Evolutionary conservation across 2,113 vertebrate species (phyloP).

Genomic region (Lepus timidus): DNA sequence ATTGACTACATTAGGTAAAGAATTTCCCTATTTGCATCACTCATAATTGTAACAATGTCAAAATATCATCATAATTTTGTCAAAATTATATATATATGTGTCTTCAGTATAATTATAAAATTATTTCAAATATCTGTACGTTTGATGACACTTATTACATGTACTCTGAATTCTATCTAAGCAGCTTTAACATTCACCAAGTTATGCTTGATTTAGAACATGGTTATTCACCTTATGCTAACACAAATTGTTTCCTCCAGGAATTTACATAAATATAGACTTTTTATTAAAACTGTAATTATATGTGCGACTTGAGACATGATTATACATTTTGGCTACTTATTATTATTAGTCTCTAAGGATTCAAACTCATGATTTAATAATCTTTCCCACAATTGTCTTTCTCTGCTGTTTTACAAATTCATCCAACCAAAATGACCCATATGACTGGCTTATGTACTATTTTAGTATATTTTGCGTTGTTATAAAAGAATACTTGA

Average conservation of each 20-base stretch:
- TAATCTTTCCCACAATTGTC: background rate
- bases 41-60: background rate
- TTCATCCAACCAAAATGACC: background rate
- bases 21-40: background rate
- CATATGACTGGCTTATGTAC: background rate
- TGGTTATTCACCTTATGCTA: background rate
- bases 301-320: background rate
- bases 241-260: background rate
- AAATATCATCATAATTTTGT: background rate
- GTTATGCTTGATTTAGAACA: background rate
- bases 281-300: conserved; percentile 34
- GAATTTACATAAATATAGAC: conserved; percentile 27
- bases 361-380: background rate
- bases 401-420: conserved; percentile 26
- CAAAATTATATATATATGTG: conserved; percentile 16
- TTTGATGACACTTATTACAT: conserved; percentile 47
- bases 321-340: background rate
- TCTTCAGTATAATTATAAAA: conserved; percentile 7
- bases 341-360: conserved; percentile 30
- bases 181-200: background rate
- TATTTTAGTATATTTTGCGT: background rate
- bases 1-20: background rate
- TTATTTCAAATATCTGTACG: background rate
- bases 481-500: background rate
- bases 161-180: background rate